Percentiles rank a stretch among this genome's conserved stretches.
phyloP scores from a whole-genome alignment of 2,888 invertebrate genomes.

The Ecdyonurus torrentis region DNA sequence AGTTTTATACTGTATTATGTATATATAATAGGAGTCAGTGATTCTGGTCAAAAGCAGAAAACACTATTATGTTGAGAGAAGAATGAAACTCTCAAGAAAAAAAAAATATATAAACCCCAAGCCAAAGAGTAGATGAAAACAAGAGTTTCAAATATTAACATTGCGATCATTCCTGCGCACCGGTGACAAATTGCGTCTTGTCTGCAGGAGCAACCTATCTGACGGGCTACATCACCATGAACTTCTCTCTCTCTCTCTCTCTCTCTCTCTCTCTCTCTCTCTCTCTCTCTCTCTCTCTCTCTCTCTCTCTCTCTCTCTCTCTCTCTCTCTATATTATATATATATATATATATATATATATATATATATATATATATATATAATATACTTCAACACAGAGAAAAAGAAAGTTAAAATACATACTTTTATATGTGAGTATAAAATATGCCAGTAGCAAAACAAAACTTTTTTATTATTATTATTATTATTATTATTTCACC shows the following conservation, averaged over 20 bases:
- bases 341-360: not conserved
- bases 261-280: not conserved
- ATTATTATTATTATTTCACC: too few relatives aligned
- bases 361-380: not conserved
- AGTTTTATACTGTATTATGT: not conserved
- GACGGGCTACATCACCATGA: not conserved
- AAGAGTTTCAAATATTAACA: constrained; percentile 4
- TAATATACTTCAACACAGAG: too few relatives aligned
- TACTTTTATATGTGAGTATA: too few relatives aligned
- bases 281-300: not conserved
- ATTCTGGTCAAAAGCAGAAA: not conserved
- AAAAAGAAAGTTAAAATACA: too few relatives aligned
- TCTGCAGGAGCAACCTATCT: not conserved
- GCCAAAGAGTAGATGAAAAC: not conserved
- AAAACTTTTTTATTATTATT: too few relatives aligned
- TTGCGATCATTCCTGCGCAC: constrained; percentile 2
- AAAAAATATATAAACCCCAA: too few relatives aligned
- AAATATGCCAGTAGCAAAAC: too few relatives aligned
- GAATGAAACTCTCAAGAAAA: too few relatives aligned
- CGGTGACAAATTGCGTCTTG: constrained; percentile 3
- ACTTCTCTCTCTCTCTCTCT: not conserved
- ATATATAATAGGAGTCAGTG: not conserved
- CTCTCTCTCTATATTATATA: too few relatives aligned
- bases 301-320: too few relatives aligned
- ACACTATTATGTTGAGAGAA: not conserved